Evolutionary conservation across 2,113 vertebrate genomes (phyloP).

Genomic region (Myiagra hebetior): DNA sequence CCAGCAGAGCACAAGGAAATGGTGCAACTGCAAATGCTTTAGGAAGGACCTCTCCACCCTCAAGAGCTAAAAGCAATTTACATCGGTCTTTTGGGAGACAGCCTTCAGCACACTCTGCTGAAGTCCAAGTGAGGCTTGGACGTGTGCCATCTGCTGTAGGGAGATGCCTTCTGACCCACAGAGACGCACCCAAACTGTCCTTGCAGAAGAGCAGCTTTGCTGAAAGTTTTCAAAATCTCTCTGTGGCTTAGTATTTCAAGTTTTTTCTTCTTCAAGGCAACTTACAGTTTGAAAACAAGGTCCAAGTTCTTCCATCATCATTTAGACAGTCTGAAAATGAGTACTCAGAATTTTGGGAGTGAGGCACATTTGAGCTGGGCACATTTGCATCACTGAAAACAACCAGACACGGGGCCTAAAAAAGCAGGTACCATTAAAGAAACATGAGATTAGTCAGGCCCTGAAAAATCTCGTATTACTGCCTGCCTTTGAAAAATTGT

Average conservation of each 20-base stretch:
- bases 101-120: background rate
- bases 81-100: background rate
- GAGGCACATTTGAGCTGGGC: background rate
- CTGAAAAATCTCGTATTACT: background rate
- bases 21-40: background rate
- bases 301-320: background rate
- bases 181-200: background rate
- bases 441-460: background rate
- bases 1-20: background rate
- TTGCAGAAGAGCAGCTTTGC: background rate
- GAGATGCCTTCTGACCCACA: fast-evolving
- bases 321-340: background rate
- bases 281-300: background rate
- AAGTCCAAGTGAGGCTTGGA: background rate
- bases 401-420: background rate
- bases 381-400: background rate
- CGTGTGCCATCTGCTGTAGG: fast-evolving
- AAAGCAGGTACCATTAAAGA: background rate
- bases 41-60: background rate
- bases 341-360: background rate
- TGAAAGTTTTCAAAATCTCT: background rate
- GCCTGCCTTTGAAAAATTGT: background rate
- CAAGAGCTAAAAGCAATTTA: background rate
- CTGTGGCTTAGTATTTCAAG: background rate
- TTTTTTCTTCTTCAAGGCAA: background rate